Evolutionary conservation across 2,113 vertebrate species (phyloP).

Genomic region (Salminus brasiliensis): DNA sequence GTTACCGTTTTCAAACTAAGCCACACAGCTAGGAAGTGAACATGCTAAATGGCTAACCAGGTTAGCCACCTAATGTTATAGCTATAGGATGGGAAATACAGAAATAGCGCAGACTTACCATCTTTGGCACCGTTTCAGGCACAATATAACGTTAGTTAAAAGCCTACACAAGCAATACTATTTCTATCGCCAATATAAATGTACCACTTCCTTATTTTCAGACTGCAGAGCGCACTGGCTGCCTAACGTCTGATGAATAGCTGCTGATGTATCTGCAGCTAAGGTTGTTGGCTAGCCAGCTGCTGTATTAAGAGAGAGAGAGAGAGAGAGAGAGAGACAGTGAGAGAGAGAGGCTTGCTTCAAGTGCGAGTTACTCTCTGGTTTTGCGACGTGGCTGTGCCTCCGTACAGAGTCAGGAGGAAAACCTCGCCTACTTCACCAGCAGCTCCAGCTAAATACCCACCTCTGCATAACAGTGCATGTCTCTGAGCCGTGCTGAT

Average conservation of each 20-base stretch:
- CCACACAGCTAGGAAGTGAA: background rate
- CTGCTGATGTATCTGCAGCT: background rate
- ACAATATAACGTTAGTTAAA: background rate
- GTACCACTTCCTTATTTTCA: background rate
- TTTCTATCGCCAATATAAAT: no score
- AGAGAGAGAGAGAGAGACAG: no score
- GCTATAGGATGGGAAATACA: background rate
- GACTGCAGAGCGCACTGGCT: background rate
- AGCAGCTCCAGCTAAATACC: constrained; percentile 26
- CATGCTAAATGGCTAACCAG: background rate
- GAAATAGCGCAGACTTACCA: constrained; percentile 33
- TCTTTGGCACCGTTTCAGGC: background rate
- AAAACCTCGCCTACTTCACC: constrained; percentile 53
- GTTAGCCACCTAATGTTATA: background rate
- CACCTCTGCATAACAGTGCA: constrained; percentile 29
- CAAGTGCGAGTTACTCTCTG: background rate
- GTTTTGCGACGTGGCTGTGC: constrained; percentile 58
- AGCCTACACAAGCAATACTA: background rate
- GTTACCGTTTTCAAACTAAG: no score
- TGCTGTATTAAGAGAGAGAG: background rate
- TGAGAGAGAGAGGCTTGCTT: background rate
- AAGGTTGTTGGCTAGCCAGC: background rate
- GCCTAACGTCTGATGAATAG: background rate
- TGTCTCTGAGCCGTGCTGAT: constrained; percentile 26
- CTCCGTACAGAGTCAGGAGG: constrained; percentile 4